Conservation (phyloP, 2,113 vertebrate genomes). For the Cranoglanis bouderius region DNA sequence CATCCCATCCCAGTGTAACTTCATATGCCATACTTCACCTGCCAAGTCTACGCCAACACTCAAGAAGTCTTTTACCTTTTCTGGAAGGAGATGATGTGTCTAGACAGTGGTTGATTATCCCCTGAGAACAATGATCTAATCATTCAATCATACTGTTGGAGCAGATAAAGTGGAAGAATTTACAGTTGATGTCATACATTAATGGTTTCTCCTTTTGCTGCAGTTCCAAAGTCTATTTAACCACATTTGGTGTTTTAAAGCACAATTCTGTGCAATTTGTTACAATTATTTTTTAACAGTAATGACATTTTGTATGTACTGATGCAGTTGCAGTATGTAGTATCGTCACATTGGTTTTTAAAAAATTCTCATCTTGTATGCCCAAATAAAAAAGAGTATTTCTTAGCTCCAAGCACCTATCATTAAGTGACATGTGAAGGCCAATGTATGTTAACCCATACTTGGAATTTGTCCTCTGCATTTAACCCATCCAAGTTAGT, state of each 20-base stretch:
- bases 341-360: neutral
- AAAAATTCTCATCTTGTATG: neutral
- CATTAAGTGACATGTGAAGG: no score
- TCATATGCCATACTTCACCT: neutral
- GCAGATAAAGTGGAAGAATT: slow-evolving; percentile 8
- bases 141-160: neutral
- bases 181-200: neutral
- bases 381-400: neutral
- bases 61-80: neutral
- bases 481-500: no score
- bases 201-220: neutral
- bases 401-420: neutral
- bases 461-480: no score
- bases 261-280: neutral
- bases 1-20: neutral
- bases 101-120: slow-evolving; percentile 3
- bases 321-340: neutral
- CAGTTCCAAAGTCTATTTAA: neutral
- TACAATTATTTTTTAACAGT: neutral
- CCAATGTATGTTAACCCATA: no score
- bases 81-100: slow-evolving; percentile 14
- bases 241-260: neutral
- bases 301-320: neutral
- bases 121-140: slow-evolving; percentile 25
- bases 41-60: neutral